phyloP scores from a whole-genome alignment of 2,113 vertebrate species.

The Perca flavescens region DNA sequence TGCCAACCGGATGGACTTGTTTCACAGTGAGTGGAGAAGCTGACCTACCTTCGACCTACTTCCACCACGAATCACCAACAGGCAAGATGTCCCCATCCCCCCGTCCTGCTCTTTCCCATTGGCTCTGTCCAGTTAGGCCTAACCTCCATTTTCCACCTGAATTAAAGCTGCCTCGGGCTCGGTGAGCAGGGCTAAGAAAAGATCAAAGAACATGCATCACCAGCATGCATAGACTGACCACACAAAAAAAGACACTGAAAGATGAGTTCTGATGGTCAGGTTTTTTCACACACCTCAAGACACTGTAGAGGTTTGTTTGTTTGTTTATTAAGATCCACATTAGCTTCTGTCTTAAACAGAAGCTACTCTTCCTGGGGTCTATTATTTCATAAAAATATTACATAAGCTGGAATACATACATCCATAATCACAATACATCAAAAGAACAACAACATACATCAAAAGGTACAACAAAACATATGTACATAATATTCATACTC shows the following conservation, averaged over 20 bases:
- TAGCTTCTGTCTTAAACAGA: no score
- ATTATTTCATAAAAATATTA: no score
- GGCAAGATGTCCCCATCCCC: constrained; percentile 21
- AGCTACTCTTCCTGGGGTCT: no score
- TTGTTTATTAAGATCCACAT: no score
- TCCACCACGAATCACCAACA: constrained; percentile 50
- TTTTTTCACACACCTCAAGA: constrained; percentile 3
- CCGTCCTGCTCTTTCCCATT: constrained; percentile 13
- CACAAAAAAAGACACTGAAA: not conserved
- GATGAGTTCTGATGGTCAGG: constrained; percentile 18
- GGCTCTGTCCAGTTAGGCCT: constrained; percentile 51
- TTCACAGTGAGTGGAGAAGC: constrained; percentile 18
- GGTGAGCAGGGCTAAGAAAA: constrained; percentile 54
- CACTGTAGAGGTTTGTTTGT: not conserved
- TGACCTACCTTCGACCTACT: constrained; percentile 69
- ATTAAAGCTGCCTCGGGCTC: constrained; percentile 46
- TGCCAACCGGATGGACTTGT: constrained; percentile 43
- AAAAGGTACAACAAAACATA: no score
- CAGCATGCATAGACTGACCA: constrained; percentile 23
- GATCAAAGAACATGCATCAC: constrained; percentile 62
- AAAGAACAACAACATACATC: no score
- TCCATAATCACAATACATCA: no score
- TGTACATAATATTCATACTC: no score
- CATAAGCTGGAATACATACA: no score
- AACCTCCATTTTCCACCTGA: constrained; percentile 65